Base-by-base conservation (phyloP, 1,140 invertebrate genomes). In the Lasioglossum baleicum region DNA sequence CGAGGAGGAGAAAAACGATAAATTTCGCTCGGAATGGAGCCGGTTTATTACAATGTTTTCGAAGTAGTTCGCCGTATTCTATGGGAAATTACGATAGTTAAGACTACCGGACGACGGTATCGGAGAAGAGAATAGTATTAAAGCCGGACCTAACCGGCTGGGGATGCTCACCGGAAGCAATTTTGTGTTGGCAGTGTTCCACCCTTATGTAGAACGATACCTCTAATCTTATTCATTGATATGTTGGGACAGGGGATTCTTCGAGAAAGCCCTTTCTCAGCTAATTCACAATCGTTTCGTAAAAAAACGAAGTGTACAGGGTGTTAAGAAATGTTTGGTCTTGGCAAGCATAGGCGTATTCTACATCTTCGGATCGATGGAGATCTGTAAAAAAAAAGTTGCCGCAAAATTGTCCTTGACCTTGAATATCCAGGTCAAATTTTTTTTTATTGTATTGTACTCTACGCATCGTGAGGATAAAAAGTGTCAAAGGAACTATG, bases 1-100 rank as follows among this genome's bases (percentile, higher is more conserved):
- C 31, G 4, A 13, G 0, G 0, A 15, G 31, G 13, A 53, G 31
- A 4, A 40, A 35, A 17, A 31, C 31, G 31, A 64, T 40, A 64
- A 17, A 64, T 64, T 40, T 1, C 15, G 26, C 8, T 10, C 26
- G 11, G 31, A 64, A 40, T 17, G 31, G 26, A 17, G 35, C 7
- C 61, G 26, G 6, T 64, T 40, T 64, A 64, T 64, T 40, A 64
- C 61, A 35, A 35, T 64, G 31, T 64, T 64, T 64, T 20, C 61
- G 31, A 64, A 40, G 61, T 40, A 11, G 56, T 17, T 17, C 10
- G 26, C 61, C 26, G 31, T 35, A 40, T 40, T 40, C 11, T 40
- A 13, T 31, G 44, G 35, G 15, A 40, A 64, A 64, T 40, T 64
- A 64, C 61, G 61, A 64, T 31, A 31, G 61, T 31, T 26, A 20